phyloP scores from a whole-genome alignment of 2,888 invertebrate genomes.

The Tetramorium bicarinatum region DNA sequence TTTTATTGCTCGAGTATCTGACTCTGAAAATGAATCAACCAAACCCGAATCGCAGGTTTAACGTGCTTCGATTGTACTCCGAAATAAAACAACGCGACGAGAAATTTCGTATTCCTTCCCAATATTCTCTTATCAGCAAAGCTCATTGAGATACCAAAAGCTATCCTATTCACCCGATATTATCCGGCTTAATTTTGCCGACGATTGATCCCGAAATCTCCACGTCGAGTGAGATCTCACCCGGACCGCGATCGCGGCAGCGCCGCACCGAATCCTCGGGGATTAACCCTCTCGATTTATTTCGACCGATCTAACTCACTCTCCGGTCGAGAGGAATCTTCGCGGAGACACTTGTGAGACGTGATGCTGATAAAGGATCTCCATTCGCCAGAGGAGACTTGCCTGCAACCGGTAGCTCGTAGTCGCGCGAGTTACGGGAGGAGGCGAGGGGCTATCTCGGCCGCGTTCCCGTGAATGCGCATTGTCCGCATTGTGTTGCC shows the following conservation, averaged over 20 bases:
- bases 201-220: slow-evolving; percentile 45
- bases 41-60: background rate
- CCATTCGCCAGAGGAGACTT: slow-evolving; percentile 50
- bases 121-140: background rate
- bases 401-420: slow-evolving; percentile 21
- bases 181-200: slow-evolving; percentile 38
- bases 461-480: slow-evolving; percentile 52
- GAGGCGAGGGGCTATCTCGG: slow-evolving; percentile 29
- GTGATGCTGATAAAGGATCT: slow-evolving; percentile 63
- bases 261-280: slow-evolving; percentile 10
- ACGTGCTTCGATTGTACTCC: background rate
- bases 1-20: background rate
- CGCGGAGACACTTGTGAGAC: slow-evolving; percentile 58
- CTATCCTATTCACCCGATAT: slow-evolving; percentile 11
- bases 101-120: background rate
- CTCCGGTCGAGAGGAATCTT: slow-evolving; percentile 56
- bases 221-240: background rate
- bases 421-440: slow-evolving; percentile 33
- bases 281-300: slow-evolving; percentile 66
- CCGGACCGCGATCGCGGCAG: slow-evolving; percentile 6
- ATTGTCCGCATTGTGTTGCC: slow-evolving; percentile 50
- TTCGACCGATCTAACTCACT: slow-evolving; percentile 39
- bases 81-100: background rate
- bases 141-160: slow-evolving; percentile 17
- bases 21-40: background rate